Conservation (phyloP, 2,797 vertebrate species). For the Pantherophis alleghaniensis region DNA sequence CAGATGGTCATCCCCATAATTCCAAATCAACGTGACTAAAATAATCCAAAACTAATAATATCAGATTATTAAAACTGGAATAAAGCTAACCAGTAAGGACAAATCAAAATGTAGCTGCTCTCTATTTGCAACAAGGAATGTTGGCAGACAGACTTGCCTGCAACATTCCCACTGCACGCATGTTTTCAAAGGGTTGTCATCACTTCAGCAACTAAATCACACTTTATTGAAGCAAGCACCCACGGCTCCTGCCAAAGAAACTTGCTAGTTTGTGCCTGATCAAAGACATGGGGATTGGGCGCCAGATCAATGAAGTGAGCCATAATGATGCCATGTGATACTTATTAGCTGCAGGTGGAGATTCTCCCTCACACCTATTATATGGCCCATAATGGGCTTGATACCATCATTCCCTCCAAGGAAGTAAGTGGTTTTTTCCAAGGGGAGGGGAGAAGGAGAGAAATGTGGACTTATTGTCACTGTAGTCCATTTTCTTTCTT, state of each 20-base stretch:
- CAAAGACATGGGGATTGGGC: constrained; percentile 12
- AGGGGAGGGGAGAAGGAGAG: not conserved
- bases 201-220: not conserved
- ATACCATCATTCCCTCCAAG: not conserved
- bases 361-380: not conserved
- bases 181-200: not conserved
- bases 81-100: not conserved
- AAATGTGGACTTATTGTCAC: not conserved
- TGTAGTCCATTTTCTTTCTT: not conserved
- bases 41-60: not conserved
- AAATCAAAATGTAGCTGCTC: not conserved
- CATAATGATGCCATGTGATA: constrained; percentile 12
- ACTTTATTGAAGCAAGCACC: constrained; percentile 14
- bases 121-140: no score
- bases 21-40: not conserved
- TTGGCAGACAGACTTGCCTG: not conserved
- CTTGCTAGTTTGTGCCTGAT: not conserved
- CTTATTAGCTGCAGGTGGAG: constrained; percentile 20
- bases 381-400: not conserved
- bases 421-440: constrained; percentile 2
- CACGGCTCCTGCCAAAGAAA: not conserved
- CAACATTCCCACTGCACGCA: not conserved
- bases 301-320: not conserved
- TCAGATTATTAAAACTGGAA: not conserved
- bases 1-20: not conserved